phyloP scores from a whole-genome alignment of 1,140 invertebrate genomes.

The Papilio polytes region DNA sequence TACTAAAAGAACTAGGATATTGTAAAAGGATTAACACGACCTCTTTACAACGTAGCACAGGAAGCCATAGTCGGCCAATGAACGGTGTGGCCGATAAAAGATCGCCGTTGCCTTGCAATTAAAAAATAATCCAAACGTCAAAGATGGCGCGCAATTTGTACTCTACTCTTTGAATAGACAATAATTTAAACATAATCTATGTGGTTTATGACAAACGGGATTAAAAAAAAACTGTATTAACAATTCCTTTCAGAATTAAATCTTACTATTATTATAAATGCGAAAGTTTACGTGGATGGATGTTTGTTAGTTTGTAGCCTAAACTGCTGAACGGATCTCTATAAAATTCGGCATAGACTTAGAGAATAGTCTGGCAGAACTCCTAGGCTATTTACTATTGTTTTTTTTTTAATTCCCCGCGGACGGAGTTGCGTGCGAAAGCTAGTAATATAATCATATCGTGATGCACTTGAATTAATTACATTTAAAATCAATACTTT shows the following conservation, averaged over 20 bases:
- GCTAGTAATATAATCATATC: neutral
- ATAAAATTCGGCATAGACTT: too few relatives aligned
- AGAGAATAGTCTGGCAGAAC: too few relatives aligned
- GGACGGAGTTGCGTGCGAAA: too few relatives aligned
- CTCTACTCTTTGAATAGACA: neutral
- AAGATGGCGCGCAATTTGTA: conserved; percentile 25
- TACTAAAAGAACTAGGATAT: conserved; percentile 20
- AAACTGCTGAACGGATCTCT: too few relatives aligned
- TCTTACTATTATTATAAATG: too few relatives aligned
- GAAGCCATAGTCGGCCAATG: conserved; percentile 27
- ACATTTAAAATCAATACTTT: neutral
- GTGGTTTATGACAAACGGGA: neutral
- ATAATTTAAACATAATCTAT: neutral
- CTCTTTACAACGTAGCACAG: conserved; percentile 26
- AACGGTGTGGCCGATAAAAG: conserved; percentile 32
- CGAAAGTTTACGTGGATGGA: too few relatives aligned
- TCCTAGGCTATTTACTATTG: too few relatives aligned
- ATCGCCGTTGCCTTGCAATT: conserved; percentile 36
- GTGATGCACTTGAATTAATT: too few relatives aligned
- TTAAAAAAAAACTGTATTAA: neutral
- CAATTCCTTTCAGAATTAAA: too few relatives aligned
- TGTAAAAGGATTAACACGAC: conserved; percentile 33
- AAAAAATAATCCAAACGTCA: conserved; percentile 31
- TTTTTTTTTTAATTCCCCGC: too few relatives aligned
- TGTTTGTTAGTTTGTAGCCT: too few relatives aligned